A percentile compares a stretch with the other conserved stretches of the same genome.
Conservation (phyloP, 2,888 invertebrate species). For the Lordiphosa fenestrarum region DNA sequence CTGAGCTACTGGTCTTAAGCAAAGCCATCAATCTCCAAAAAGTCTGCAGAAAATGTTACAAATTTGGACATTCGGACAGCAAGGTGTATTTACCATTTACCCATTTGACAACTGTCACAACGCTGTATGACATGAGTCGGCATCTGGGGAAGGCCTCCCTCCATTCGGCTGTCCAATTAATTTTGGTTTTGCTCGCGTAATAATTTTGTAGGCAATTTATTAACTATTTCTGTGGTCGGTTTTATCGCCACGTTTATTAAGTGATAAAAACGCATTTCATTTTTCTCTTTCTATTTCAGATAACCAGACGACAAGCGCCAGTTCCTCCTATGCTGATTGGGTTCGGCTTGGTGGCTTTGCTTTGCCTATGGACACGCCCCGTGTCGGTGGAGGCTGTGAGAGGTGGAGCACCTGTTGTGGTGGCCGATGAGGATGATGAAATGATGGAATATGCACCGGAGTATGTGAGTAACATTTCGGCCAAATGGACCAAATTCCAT, state of each 20-base stretch:
- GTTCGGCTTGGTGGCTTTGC: slow-evolving; percentile 26
- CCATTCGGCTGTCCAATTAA: slow-evolving; percentile 34
- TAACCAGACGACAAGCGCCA: slow-evolving; percentile 41
- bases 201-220: slow-evolving; percentile 74
- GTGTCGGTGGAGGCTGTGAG: slow-evolving; percentile 28
- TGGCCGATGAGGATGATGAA: slow-evolving; percentile 63
- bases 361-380: slow-evolving; percentile 49
- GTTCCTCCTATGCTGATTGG: slow-evolving; percentile 13
- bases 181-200: slow-evolving; percentile 58
- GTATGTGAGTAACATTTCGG: slow-evolving; percentile 70
- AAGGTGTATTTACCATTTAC: slow-evolving; percentile 56
- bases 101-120: slow-evolving; percentile 73
- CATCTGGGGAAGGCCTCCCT: slow-evolving; percentile 24
- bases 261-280: slow-evolving; percentile 66
- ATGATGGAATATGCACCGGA: slow-evolving; percentile 78
- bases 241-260: slow-evolving; percentile 69
- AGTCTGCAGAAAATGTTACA: slow-evolving; percentile 26
- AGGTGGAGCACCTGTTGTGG: slow-evolving; percentile 51
- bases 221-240: slow-evolving; percentile 57
- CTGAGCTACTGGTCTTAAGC: slow-evolving; percentile 69
- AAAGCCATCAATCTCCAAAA: slow-evolving; percentile 68
- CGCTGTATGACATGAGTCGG: slow-evolving; percentile 62
- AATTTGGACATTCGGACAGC: slow-evolving; percentile 50
- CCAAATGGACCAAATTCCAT: slow-evolving; percentile 2
- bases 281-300: slow-evolving; percentile 61